A percentile compares a stretch with the other conserved stretches of the same genome.
These are phyloP conservation scores for Macaria notata DNA, from an alignment of 2,888 invertebrate species.

Conservation along the genomic window DNA sequence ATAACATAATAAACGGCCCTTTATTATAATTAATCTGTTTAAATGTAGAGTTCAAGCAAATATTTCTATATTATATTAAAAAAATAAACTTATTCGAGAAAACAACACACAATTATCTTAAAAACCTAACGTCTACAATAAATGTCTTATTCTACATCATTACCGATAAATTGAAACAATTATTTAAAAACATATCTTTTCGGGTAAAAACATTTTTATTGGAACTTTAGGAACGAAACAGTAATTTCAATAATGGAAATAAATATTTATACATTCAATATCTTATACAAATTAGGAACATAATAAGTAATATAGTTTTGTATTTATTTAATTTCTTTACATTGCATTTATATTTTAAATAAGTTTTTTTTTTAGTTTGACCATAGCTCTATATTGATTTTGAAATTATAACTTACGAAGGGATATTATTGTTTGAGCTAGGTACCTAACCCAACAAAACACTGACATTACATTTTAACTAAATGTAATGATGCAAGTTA, in stretches of 20 bases:
- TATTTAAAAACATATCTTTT: neutral
- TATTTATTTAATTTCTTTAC: neutral
- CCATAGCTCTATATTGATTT: no score
- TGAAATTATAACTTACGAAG: no score
- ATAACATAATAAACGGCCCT: neutral
- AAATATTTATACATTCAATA: neutral
- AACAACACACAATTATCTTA: slow-evolving; percentile 1
- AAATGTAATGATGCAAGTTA: no score
- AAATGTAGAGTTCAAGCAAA: neutral
- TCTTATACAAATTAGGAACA: neutral
- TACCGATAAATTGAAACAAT: neutral
- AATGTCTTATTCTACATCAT: slow-evolving; percentile 5
- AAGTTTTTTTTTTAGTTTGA: no score
- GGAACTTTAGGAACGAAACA: neutral
- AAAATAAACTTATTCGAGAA: slow-evolving; percentile 15
- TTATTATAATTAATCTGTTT: neutral
- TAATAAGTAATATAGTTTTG: neutral
- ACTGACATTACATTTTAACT: no score
- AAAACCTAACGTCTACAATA: slow-evolving; percentile 8
- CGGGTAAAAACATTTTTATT: no score
- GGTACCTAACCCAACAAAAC: no score
- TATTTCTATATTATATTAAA: neutral
- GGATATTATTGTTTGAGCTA: no score
- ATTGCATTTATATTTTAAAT: neutral
- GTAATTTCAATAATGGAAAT: neutral